Evolutionary conservation across 2,797 vertebrate genomes (phyloP).

Genomic region (Jordanella pulchra): DNA sequence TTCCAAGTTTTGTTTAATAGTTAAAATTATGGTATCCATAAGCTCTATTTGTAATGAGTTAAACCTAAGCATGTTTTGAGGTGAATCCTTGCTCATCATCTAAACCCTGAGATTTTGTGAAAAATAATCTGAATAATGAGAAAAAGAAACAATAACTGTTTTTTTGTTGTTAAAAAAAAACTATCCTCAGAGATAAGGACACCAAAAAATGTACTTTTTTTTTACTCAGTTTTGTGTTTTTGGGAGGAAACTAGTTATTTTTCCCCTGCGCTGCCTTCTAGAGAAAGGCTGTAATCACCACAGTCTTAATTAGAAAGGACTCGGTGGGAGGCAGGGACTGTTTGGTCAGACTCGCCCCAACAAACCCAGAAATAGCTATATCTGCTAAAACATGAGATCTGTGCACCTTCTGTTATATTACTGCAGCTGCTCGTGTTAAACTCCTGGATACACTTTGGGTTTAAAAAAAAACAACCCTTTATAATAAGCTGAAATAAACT

Average conservation of each 20-base stretch:
- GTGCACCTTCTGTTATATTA: constrained; percentile 26
- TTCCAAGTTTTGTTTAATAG: too few relatives aligned
- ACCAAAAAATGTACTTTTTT: constrained; percentile 33
- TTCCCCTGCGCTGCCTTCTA: constrained; percentile 50
- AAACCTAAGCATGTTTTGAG: not conserved
- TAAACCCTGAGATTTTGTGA: not conserved
- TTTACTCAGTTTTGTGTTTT: constrained; percentile 60
- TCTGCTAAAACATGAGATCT: constrained; percentile 45
- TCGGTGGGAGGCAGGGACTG: constrained; percentile 54
- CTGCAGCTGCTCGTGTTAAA: constrained; percentile 5
- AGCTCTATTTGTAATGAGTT: too few relatives aligned
- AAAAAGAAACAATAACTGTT: constrained; percentile 9
- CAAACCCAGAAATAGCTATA: constrained; percentile 69
- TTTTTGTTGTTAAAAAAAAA: constrained; percentile 53
- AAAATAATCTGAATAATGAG: constrained; percentile 28
- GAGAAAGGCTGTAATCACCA: constrained; percentile 69
- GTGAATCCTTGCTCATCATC: not conserved
- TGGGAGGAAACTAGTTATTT: constrained; percentile 61
- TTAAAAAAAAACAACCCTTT: not conserved
- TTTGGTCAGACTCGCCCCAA: constrained; percentile 61
- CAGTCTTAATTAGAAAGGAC: constrained; percentile 80
- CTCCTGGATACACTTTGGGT: not conserved
- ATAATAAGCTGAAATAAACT: not conserved
- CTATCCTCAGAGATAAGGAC: constrained; percentile 36
- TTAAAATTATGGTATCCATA: too few relatives aligned